phyloP scores from a whole-genome alignment of 2,797 vertebrate species.

The Anguilla megastoma region DNA sequence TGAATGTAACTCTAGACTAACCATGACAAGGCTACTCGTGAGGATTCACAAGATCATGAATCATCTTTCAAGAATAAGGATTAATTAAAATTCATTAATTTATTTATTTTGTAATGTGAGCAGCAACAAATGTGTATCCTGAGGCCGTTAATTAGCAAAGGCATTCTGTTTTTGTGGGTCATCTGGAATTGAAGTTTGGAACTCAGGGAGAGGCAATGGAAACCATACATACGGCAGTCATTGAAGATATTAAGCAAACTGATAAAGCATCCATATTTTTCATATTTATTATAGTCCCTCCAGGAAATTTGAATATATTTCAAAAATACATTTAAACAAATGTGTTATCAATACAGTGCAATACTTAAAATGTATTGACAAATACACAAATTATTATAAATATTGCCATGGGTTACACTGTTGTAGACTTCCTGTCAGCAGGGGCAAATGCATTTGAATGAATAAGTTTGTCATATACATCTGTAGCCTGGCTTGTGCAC shows the following conservation, averaged over 20 bases:
- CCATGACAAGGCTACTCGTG: neutral
- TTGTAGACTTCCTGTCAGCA: neutral
- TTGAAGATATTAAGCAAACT: neutral
- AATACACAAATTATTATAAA: too few species aligned
- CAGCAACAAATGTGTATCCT: neutral
- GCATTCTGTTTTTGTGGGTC: neutral
- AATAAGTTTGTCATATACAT: neutral
- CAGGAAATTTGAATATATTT: too few species aligned
- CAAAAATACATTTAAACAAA: too few species aligned
- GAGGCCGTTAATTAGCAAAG: neutral
- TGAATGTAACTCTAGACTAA: neutral
- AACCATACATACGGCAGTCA: neutral
- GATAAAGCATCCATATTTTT: too few species aligned
- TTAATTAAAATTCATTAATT: slow-evolving; percentile 15
- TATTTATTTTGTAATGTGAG: neutral
- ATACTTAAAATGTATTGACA: too few species aligned
- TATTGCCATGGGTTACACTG: too few species aligned
- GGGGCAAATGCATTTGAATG: neutral
- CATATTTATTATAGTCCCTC: too few species aligned
- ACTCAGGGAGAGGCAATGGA: neutral
- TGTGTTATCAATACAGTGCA: too few species aligned
- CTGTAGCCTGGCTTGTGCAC: neutral
- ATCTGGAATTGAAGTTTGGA: neutral
- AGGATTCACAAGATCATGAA: slow-evolving; percentile 5
- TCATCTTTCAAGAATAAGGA: neutral